Base-by-base conservation (phyloP, 2,888 invertebrate genomes). In the Napeogenes sylphis region DNA sequence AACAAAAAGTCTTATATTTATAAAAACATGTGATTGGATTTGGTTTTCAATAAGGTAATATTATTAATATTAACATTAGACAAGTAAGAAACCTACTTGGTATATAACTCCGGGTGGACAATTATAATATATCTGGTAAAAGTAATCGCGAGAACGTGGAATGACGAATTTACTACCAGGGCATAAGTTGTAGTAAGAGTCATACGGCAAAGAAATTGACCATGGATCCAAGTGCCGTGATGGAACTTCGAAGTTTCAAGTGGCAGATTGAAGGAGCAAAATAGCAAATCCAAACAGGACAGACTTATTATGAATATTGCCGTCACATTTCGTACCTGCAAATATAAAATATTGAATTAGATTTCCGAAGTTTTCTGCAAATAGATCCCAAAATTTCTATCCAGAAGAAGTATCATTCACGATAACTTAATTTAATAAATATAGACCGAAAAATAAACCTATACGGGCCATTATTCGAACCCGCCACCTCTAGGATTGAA, bases 81-180 rank as follows among this genome's bases (percentile, higher is more conserved):
- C 21, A 21, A 21, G 21, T 21, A 35, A n/a, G 33, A 42, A 38
- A 84, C 92, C 92, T 89, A 95, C 95, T 92, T 94, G 42, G 94
- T 93, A 82, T 96, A 96, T n/a, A 94, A 86, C 54, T 92, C 90
- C 0, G 95, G 95, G 81, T 95, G 95, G 30, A 95, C 94, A 68
- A 96, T 96, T 93, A 96, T 94, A 67, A 96, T 92, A 79, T 96
- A 96, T 83, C 96, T 92, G 84, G 96, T 96, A 79, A 96, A 93
- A 32, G 96, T 95, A 75, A 96, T 96, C 60, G 95, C 93, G 54
- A 95, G 89, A 5, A 96, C 93, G 13, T 95, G 94, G 82, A 96
- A 94, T 32, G 96, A 89, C 0, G 96, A 95, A 0, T 95, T 94
- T 0, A 95, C 96, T 32, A 96, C 92, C 6, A 96, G 89, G 6